These are phyloP conservation scores for Micromesistius poutassou DNA, from an alignment of 2,797 vertebrate species.

Conservation along the genomic window DNA sequence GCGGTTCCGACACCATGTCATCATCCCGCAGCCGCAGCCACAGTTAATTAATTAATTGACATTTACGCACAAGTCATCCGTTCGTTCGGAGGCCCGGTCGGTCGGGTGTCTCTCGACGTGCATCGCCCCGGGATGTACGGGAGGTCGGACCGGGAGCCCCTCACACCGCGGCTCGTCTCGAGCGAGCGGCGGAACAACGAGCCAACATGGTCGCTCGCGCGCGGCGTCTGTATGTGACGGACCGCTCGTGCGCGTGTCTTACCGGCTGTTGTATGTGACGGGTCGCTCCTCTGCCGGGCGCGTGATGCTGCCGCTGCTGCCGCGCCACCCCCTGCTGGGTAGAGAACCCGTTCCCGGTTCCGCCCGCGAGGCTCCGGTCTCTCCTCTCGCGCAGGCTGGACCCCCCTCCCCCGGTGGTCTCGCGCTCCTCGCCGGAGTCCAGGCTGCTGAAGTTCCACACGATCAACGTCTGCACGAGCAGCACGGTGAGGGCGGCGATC, in stretches of 20 bases:
- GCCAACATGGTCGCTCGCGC: too few species aligned
- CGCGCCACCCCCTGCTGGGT: neutral
- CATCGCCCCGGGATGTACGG: neutral
- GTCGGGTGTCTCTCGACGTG: constrained; percentile 30
- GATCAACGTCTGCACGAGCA: constrained; percentile 89
- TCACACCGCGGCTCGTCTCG: too few species aligned
- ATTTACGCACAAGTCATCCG: constrained; percentile 26
- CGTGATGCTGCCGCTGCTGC: constrained; percentile 62
- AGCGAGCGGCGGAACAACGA: too few species aligned
- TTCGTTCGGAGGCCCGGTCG: constrained; percentile 47
- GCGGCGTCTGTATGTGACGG: too few species aligned
- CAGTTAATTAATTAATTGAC: constrained; percentile 21
- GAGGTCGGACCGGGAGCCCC: too few species aligned
- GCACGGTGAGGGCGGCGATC: constrained; percentile 84
- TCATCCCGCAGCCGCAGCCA: neutral
- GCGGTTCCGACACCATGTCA: neutral
- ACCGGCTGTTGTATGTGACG: constrained; percentile 76
- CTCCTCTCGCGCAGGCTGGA: constrained; percentile 74
- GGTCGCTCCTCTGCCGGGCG: constrained; percentile 72
- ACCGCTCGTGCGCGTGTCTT: constrained; percentile 41
- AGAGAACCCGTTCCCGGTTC: neutral
- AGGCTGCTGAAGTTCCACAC: constrained; percentile 95
- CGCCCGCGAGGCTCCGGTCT: constrained; percentile 63
- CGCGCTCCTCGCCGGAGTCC: constrained; percentile 79
- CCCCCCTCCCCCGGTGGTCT: constrained; percentile 49